Base-by-base conservation (phyloP, 2,888 invertebrate species). In the Pherbina coryleti region DNA sequence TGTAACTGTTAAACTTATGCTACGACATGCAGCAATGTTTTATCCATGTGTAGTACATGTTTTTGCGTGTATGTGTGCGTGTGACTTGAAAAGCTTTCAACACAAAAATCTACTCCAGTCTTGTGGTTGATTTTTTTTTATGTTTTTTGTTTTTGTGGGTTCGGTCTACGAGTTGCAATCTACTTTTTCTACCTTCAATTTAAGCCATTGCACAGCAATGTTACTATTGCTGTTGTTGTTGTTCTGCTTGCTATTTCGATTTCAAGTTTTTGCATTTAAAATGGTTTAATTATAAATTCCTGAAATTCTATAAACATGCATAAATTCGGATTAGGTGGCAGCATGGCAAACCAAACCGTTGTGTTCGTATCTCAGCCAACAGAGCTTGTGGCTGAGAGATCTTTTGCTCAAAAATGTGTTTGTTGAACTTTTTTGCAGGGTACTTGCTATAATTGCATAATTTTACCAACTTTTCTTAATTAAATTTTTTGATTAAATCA, bases 71-170 rank as follows among this genome's bases (percentile, higher is more conserved):
- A 3, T 69, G 7, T 17, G 22, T 69, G 49, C 22, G 22, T 8
- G 17, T 69, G 7, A 5, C 17, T 67, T n/a, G 3, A 22, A 22
- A 22, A 17, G 28, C 22, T 25, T 60, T 25, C 57, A 14, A 37
- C 67, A 67, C 37, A 37, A 67, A 67, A 67, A n/a, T 44, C 67
- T 67, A 44, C n/a, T 67, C 67, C 19, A 5, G 44, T 67, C 19
- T 22, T 34, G 67, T 67, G 67, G 37, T 19, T 67, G 67, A 11
- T 60, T 60, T n/a, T n/a, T n/a, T n/a, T n/a, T n/a, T n/a, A n/a
- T n/a, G n/a, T n/a, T n/a, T n/a, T n/a, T n/a, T n/a, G n/a, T n/a
- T n/a, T 60, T 28, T 22, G 57, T 22, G 25, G 22, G 22, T 60
- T 25, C 28, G 22, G 25, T 55, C 55, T 55, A 22, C 55, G 8